These are phyloP conservation scores for Phalanger gymnotis DNA, from an alignment of 2,797 vertebrate species.

Conservation along the genomic window DNA sequence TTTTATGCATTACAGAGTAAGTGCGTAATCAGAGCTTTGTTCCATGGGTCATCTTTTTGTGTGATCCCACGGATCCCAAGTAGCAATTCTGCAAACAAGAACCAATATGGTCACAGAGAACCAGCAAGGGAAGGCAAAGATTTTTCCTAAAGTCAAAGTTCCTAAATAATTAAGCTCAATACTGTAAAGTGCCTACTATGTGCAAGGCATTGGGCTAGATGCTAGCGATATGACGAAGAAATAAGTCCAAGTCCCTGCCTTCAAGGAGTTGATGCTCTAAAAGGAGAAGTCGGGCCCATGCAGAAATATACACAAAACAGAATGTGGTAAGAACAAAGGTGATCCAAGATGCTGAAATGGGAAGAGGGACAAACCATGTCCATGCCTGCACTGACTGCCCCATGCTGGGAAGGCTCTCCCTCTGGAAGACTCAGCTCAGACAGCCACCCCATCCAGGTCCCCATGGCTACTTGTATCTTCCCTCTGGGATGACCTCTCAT, in stretches of 20 bases:
- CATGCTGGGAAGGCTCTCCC: not conserved
- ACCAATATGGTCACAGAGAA: conserved; percentile 28
- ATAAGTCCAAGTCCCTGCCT: not conserved
- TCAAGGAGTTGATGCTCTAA: not conserved
- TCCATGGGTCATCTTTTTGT: conserved; percentile 31
- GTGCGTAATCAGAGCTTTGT: conserved; percentile 43
- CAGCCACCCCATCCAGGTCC: not conserved
- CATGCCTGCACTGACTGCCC: too few species aligned
- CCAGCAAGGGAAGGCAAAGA: not conserved
- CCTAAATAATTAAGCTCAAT: conserved; percentile 35
- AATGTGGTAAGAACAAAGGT: not conserved
- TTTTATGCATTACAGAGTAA: conserved; percentile 55
- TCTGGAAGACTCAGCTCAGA: not conserved
- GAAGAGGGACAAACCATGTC: not conserved
- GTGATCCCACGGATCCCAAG: conserved; percentile 46
- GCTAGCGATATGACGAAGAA: not conserved
- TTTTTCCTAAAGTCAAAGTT: not conserved
- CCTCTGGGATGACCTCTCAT: not conserved
- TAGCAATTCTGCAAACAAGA: conserved; percentile 36
- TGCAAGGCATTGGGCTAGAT: not conserved
- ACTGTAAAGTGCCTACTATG: not conserved
- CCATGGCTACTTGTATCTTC: not conserved
- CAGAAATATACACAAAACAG: not conserved
- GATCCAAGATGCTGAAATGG: not conserved
- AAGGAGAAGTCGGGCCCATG: not conserved